A percentile compares a stretch with the other conserved stretches of the same genome.
Conservation (phyloP, 2,797 vertebrate species). For the Pseudochirops corinnae region DNA sequence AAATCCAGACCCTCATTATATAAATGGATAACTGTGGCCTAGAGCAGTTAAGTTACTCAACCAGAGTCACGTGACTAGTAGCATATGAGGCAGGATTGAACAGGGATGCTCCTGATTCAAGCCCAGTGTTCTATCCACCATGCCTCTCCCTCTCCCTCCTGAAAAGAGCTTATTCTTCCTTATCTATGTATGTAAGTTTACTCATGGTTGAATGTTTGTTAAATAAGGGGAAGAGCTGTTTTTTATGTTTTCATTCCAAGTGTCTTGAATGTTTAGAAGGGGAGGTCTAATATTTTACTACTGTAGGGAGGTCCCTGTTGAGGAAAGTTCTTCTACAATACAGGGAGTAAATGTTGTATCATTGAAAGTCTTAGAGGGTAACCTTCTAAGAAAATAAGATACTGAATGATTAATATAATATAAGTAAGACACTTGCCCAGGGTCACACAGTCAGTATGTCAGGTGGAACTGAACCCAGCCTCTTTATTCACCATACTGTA, state of each 20-base stretch:
- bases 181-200: background rate
- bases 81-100: background rate
- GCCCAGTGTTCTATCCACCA: background rate
- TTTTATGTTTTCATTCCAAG: background rate
- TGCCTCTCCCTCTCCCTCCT: background rate
- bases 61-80: background rate
- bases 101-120: background rate
- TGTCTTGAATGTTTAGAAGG: background rate
- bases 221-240: background rate
- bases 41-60: background rate
- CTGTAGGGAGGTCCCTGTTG: background rate
- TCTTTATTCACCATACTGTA: background rate
- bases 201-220: background rate
- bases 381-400: background rate
- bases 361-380: background rate
- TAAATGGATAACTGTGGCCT: background rate
- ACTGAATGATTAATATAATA: background rate
- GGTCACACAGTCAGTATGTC: background rate
- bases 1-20: background rate
- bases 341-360: background rate
- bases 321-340: background rate
- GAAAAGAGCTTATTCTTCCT: background rate
- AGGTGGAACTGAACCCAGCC: background rate
- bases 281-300: background rate
- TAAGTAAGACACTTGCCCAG: background rate